These are phyloP conservation scores for Alitta virens DNA, from an alignment of 2,888 invertebrate species.

Conservation along the genomic window DNA sequence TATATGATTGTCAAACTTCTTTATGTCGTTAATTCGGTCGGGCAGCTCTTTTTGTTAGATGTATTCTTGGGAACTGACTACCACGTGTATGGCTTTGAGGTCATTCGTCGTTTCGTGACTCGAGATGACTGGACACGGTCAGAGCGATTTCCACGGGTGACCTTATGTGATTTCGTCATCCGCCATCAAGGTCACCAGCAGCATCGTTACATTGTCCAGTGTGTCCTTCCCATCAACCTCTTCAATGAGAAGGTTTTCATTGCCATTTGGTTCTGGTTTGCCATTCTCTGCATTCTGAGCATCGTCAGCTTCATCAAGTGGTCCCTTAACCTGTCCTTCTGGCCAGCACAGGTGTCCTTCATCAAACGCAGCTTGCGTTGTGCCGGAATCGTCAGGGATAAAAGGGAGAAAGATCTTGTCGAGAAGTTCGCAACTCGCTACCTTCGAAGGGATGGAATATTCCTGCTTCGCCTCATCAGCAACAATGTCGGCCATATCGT, in stretches of 20 bases:
- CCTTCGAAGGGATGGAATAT: constrained; percentile 13
- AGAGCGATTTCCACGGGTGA: constrained; percentile 50
- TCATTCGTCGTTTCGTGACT: constrained; percentile 55
- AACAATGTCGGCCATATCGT: constrained; percentile 10
- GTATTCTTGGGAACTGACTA: constrained; percentile 57
- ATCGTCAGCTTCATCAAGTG: constrained; percentile 56
- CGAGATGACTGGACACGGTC: constrained; percentile 50
- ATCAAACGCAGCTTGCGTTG: constrained; percentile 11
- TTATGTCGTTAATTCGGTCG: constrained; percentile 56
- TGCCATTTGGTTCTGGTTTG: constrained; percentile 60
- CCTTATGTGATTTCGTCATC: constrained; percentile 54
- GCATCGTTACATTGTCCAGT: constrained; percentile 57
- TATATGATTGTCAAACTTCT: constrained; percentile 58
- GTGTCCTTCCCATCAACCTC: constrained; percentile 46
- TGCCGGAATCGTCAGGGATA: constrained; percentile 1
- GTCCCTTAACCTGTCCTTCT: constrained; percentile 51
- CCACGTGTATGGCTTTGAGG: constrained; percentile 57
- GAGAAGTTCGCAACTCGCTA: constrained; percentile 4
- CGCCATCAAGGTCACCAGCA: constrained; percentile 51
- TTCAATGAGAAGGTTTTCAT: constrained; percentile 54
- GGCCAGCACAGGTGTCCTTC: constrained; percentile 26
- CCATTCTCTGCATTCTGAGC: constrained; percentile 56
- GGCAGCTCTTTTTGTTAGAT: constrained; percentile 59
- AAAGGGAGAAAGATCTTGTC: constrained; percentile 3
- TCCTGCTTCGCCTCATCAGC: constrained; percentile 10